Evolutionary conservation across 2,113 vertebrate species (phyloP).

Genomic region (Brevimyrus niger): DNA sequence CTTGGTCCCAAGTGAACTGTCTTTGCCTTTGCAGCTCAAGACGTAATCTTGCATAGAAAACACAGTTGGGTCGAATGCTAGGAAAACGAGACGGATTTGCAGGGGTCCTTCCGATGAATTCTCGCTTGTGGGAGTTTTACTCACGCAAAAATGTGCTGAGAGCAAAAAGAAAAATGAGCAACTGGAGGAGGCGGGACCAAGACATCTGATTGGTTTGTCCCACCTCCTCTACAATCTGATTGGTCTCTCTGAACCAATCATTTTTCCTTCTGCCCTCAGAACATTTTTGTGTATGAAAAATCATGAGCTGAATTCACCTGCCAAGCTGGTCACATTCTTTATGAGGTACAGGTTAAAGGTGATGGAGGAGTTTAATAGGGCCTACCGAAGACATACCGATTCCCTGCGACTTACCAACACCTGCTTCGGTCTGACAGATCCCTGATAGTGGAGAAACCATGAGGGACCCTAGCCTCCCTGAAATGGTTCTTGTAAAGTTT

Average conservation of each 20-base stretch:
- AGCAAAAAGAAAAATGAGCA: no score
- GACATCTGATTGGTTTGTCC: no score
- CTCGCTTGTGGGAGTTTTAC: no score
- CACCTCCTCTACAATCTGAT: no score
- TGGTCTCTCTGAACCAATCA: no score
- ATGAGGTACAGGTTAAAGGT: background rate
- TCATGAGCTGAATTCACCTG: background rate
- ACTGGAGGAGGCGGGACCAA: no score
- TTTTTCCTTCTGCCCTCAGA: no score
- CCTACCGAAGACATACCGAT: background rate
- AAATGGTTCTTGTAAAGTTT: background rate
- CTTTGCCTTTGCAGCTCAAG: background rate
- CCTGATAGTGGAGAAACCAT: background rate
- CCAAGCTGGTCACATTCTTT: background rate
- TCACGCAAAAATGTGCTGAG: no score
- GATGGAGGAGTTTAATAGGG: background rate
- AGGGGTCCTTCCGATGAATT: background rate
- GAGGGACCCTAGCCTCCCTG: background rate
- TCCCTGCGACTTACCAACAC: background rate
- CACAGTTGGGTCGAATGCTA: background rate
- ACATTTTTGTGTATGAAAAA: no score
- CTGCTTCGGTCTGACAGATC: background rate
- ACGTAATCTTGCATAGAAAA: background rate
- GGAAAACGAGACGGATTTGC: background rate
- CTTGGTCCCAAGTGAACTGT: background rate